A percentile compares a stretch with the other conserved stretches of the same genome.
Conservation (phyloP, 2,797 vertebrate species). For the Artibeus jamaicensis region DNA sequence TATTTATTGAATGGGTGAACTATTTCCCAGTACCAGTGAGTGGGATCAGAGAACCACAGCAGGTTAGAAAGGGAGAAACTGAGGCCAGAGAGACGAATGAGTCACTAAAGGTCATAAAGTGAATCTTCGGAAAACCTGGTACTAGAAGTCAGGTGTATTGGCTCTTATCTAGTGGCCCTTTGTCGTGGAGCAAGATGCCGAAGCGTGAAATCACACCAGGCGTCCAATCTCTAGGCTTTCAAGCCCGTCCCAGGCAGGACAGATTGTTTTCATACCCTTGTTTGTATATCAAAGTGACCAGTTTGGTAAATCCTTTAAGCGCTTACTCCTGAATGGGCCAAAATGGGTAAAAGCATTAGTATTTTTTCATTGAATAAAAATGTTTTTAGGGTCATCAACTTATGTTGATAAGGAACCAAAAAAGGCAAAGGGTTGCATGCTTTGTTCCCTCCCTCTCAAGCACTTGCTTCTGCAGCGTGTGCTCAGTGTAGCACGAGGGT, state of each 20-base stretch:
- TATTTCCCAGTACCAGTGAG: neutral
- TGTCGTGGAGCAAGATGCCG: neutral
- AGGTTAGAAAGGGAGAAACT: neutral
- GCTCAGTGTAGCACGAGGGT: too few species aligned
- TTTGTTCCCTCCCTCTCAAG: neutral
- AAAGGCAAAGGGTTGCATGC: neutral
- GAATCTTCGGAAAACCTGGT: neutral
- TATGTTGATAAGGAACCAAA: neutral
- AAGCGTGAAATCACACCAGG: neutral
- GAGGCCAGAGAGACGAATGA: neutral
- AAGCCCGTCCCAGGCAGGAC: neutral
- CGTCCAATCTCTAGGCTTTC: neutral
- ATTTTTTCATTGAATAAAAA: neutral
- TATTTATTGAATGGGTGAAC: neutral
- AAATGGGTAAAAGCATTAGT: neutral
- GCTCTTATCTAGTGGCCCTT: neutral
- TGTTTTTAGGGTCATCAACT: neutral
- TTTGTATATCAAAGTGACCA: neutral
- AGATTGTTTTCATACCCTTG: neutral
- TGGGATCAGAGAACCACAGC: neutral
- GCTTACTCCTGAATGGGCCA: neutral
- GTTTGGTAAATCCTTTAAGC: neutral
- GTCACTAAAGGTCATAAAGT: neutral
- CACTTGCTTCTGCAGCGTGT: neutral
- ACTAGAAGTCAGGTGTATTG: neutral